Conservation (phyloP, 2,888 invertebrate genomes). For the Chrysolina haemoptera region DNA sequence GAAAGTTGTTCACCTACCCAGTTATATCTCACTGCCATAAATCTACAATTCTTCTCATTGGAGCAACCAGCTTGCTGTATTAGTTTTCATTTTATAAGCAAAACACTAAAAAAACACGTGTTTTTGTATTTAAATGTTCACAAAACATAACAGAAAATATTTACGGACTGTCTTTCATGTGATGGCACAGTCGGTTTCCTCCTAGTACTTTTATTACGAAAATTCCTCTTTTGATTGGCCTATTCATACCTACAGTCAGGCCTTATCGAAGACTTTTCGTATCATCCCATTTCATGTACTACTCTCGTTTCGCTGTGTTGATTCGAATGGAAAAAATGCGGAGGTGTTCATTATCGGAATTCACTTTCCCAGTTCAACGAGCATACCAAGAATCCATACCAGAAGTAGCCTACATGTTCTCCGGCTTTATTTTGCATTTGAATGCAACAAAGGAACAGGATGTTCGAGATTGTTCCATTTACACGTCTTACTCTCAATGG, state of each 20-base stretch:
- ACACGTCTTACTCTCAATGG: slow-evolving; percentile 14
- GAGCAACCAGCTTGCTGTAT: too few species aligned
- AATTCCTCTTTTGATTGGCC: too few species aligned
- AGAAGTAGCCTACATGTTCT: slow-evolving; percentile 25
- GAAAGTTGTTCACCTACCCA: too few species aligned
- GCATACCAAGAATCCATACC: slow-evolving; percentile 26
- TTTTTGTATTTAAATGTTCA: too few species aligned
- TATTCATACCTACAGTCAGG: slow-evolving; percentile 9
- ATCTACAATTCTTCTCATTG: too few species aligned
- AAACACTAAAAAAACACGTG: too few species aligned
- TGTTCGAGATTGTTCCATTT: slow-evolving; percentile 14
- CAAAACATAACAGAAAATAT: too few species aligned
- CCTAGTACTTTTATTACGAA: too few species aligned
- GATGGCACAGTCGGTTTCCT: too few species aligned
- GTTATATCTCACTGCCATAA: too few species aligned
- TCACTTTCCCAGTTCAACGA: slow-evolving; percentile 34
- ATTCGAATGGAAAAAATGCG: slow-evolving; percentile 31
- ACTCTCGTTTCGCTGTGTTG: slow-evolving; percentile 20
- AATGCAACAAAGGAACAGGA: slow-evolving; percentile 22
- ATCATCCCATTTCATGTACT: slow-evolving; percentile 31
- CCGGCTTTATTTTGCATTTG: slow-evolving; percentile 14
- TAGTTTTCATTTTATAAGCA: too few species aligned
- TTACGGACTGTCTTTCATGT: too few species aligned
- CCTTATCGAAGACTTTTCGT: slow-evolving; percentile 20
- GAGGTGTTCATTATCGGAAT: slow-evolving; percentile 43